phyloP scores from a whole-genome alignment of 1,140 invertebrate species.

The Epicauta chinensis region DNA sequence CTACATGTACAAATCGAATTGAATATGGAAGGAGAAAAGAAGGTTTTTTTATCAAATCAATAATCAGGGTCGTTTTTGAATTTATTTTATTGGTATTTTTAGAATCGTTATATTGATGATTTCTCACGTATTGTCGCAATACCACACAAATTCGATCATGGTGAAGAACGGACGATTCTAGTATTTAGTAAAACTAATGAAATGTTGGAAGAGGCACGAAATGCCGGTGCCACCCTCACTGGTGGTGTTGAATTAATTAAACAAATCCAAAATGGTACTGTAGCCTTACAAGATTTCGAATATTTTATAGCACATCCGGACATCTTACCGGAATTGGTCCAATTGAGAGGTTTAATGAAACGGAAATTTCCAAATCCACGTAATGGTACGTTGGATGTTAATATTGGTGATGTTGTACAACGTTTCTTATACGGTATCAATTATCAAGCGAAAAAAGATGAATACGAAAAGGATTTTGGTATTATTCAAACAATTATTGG shows the following conservation, averaged over 20 bases:
- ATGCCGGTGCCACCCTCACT: conserved; percentile 61
- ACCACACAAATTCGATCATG: conserved; percentile 59
- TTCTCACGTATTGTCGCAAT: conserved; percentile 55
- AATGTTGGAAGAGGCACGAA: conserved; percentile 49
- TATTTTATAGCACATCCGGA: conserved; percentile 68
- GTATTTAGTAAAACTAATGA: conserved; percentile 63
- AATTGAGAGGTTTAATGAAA: conserved; percentile 67
- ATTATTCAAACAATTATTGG: conserved; percentile 59
- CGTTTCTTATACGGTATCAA: conserved; percentile 61
- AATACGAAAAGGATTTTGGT: conserved; percentile 62
- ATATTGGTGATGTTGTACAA: conserved; percentile 54
- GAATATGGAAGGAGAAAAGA: conserved; percentile 59
- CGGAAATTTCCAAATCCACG: conserved; percentile 64
- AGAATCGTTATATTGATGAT: conserved; percentile 58
- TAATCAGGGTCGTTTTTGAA: too few relatives aligned
- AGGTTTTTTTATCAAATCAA: too few relatives aligned
- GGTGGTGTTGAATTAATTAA: conserved; percentile 67
- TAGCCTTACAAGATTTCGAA: conserved; percentile 64
- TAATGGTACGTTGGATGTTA: conserved; percentile 57
- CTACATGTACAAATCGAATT: conserved; percentile 63
- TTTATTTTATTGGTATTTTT: conserved; percentile 19
- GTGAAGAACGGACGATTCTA: conserved; percentile 56
- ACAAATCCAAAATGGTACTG: conserved; percentile 62
- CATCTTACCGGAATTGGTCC: conserved; percentile 67
- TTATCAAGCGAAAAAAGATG: conserved; percentile 58